phyloP scores from a whole-genome alignment of 2,797 vertebrate species.

The Sebastes minor region DNA sequence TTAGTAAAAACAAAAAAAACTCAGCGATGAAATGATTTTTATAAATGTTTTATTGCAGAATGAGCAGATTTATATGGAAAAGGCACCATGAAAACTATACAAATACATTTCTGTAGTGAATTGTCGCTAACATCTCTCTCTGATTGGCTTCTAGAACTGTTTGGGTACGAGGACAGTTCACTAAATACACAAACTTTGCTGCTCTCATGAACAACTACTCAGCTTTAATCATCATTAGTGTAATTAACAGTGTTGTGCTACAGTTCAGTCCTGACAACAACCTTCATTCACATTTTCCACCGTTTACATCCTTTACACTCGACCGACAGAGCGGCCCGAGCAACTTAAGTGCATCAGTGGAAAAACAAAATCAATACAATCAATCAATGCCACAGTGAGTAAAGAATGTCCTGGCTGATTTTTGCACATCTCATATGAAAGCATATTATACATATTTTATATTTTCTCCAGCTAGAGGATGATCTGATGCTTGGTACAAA shows the following conservation, averaged over 20 bases:
- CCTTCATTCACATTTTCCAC: too few species aligned
- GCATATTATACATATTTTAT: background rate
- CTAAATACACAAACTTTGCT: slow-evolving; percentile 24
- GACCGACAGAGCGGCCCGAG: background rate
- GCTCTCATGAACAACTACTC: background rate
- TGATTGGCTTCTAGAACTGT: slow-evolving; percentile 79
- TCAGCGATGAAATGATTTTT: background rate
- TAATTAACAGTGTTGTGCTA: slow-evolving; percentile 7
- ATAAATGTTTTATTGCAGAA: slow-evolving; percentile 89
- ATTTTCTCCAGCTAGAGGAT: background rate
- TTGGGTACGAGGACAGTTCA: slow-evolving; percentile 41
- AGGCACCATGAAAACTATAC: slow-evolving; percentile 90
- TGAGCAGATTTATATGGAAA: slow-evolving; percentile 85
- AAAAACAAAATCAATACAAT: background rate
- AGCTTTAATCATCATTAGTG: background rate
- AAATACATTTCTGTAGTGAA: slow-evolving; percentile 77
- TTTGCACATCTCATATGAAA: slow-evolving; percentile 2
- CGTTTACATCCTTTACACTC: background rate
- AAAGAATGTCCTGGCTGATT: background rate
- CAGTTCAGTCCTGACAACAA: background rate
- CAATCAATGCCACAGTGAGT: slow-evolving; percentile 8
- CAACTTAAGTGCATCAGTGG: too few species aligned
- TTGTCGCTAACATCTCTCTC: slow-evolving; percentile 44
- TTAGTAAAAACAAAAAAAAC: background rate
- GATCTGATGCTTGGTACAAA: too few species aligned